Base-by-base conservation (phyloP, 1,140 invertebrate species). In the Aphelenchoides fujianensis region DNA sequence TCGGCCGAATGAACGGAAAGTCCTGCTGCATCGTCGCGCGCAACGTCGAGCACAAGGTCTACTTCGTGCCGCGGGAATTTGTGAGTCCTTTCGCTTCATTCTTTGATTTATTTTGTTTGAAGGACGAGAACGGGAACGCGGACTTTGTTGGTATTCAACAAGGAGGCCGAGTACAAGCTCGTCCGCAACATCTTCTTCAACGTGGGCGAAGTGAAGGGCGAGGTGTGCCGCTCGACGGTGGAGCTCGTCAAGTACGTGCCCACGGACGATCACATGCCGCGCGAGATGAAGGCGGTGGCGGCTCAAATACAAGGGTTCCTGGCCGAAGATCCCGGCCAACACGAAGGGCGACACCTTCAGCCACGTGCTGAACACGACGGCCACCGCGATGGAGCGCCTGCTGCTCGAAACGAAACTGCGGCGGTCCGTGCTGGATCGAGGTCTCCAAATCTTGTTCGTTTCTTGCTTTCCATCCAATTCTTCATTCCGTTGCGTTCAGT, bases 391-490 rank as follows among this genome's bases (percentile, higher is more conserved):
- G 57, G 95, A 98, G 85, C 87, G 90, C n/a, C 89, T 98, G 37
- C 84, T 98, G 0, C 85, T 98, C 2, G 92, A 95, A 71, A 88
- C 90, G 59, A 94, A 92, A 83, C 90, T 98, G 23, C 96, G 94
- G 86, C n/a, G 95, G 95, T 0, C 95, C 96, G 0, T 91, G 92
- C 75, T 98, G 95, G 96, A 81, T 98, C n/a, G 90, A 95, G 78
- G 86, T 98, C 1, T 90, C 89, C n/a, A 71, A 87, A 88, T 73
- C 89, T 91, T 3, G 86, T 87, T 78, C 82, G 82, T n/a, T n/a
- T n/a, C n/a, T n/a, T n/a, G n/a, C n/a, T n/a, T n/a, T n/a, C n/a
- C n/a, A n/a, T n/a, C n/a, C n/a, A n/a, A n/a, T n/a, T n/a, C n/a
- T n/a, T n/a, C n/a, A n/a, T n/a, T n/a, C n/a, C n/a, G n/a, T n/a